These are phyloP conservation scores for Misgurnus mizolepis DNA, from an alignment of 2,113 vertebrate genomes.

Conservation along the genomic window DNA sequence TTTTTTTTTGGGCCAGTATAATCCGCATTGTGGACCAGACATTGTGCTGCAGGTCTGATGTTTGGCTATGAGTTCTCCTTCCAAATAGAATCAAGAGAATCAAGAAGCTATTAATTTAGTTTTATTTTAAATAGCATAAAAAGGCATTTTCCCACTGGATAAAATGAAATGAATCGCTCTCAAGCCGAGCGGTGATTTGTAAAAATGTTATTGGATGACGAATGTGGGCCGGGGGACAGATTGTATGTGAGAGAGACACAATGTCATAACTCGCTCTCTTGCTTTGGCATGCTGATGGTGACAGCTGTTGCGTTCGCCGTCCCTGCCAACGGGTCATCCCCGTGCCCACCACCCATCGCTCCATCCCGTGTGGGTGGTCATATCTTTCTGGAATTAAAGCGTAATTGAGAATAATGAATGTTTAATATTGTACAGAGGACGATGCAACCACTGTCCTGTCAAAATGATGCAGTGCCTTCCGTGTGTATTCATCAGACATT, in stretches of 20 bases:
- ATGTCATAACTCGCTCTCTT: slow-evolving; percentile 37
- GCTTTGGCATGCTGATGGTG: slow-evolving; percentile 22
- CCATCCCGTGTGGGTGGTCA: slow-evolving; percentile 56
- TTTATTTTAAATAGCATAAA: slow-evolving; percentile 53
- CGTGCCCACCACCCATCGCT: slow-evolving; percentile 32
- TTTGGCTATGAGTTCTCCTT: neutral
- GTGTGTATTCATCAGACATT: slow-evolving; percentile 57
- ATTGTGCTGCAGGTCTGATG: neutral
- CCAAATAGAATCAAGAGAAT: neutral
- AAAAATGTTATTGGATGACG: slow-evolving; percentile 8
- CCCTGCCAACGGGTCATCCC: slow-evolving; percentile 28
- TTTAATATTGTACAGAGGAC: slow-evolving; percentile 54
- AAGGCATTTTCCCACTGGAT: slow-evolving; percentile 40
- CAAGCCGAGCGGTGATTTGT: slow-evolving; percentile 47
- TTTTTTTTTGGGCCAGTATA: neutral
- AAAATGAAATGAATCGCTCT: slow-evolving; percentile 47
- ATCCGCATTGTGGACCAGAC: neutral
- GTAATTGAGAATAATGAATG: slow-evolving; percentile 71
- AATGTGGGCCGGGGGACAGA: slow-evolving; percentile 7
- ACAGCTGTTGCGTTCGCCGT: slow-evolving; percentile 36
- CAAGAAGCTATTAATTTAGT: neutral
- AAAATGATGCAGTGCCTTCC: slow-evolving; percentile 60
- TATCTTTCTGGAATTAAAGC: slow-evolving; percentile 70
- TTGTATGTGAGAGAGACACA: neutral
- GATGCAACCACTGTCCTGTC: slow-evolving; percentile 56